Percentiles rank a stretch among this genome's conserved stretches.
Evolutionary conservation across 1,140 invertebrate species (phyloP).

Genomic region (Zaprionus taronus): DNA sequence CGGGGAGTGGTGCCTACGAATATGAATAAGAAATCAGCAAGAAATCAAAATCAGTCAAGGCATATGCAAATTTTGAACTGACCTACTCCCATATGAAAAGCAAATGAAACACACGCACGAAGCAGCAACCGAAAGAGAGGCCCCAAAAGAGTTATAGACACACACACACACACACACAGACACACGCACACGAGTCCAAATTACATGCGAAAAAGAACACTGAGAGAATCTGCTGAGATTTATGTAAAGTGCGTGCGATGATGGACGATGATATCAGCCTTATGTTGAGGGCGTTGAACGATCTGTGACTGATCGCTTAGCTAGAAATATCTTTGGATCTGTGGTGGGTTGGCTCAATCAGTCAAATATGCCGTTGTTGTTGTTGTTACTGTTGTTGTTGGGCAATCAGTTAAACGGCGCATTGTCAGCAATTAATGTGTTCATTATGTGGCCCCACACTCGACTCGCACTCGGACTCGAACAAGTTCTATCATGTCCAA

Average conservation of each 20-base stretch:
- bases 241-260: conserved; percentile 61
- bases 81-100: conserved; percentile 80
- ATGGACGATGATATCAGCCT: conserved; percentile 38
- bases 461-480: background rate
- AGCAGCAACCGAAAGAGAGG: conserved; percentile 39
- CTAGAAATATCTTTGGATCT: background rate
- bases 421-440: conserved; percentile 73
- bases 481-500: background rate
- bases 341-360: conserved; percentile 13
- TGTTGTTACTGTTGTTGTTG: conserved; percentile 1
- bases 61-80: conserved; percentile 83
- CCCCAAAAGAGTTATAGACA: conserved; percentile 41
- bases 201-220: conserved; percentile 35
- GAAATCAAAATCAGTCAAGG: conserved; percentile 75
- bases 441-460: conserved; percentile 38
- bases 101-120: conserved; percentile 62
- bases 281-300: conserved; percentile 52
- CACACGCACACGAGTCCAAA: conserved; percentile 30
- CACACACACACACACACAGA: conserved; percentile 9
- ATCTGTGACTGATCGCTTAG: conserved; percentile 23
- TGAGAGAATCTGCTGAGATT: conserved; percentile 57
- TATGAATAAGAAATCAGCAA: conserved; percentile 79
- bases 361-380: conserved; percentile 15
- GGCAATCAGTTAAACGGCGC: conserved; percentile 57
- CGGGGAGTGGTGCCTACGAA: conserved; percentile 32